Percentiles rank a stretch among this genome's conserved stretches.
Conservation (phyloP, 2,888 invertebrate species). For the Dryadula phaetusa region DNA sequence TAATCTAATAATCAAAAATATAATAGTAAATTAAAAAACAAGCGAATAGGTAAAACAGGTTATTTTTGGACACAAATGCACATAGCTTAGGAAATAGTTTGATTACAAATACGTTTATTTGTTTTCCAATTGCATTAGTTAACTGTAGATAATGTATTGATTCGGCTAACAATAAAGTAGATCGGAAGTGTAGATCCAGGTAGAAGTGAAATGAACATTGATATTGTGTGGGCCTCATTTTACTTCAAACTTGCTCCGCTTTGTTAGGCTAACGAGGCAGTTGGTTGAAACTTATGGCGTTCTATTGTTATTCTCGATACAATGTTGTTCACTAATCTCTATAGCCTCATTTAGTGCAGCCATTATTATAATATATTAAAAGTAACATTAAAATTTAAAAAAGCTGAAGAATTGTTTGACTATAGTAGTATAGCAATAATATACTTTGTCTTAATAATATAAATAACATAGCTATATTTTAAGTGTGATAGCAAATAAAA, state of each 20-base stretch:
- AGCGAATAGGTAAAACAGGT: neutral
- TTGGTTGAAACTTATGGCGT: conserved; percentile 50
- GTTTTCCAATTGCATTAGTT: conserved; percentile 16
- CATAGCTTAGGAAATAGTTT: neutral
- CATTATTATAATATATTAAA: conserved; percentile 25
- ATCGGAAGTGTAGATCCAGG: conserved; percentile 45
- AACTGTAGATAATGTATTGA: conserved; percentile 21
- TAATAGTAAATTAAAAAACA: neutral
- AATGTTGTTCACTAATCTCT: conserved; percentile 46
- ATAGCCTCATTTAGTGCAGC: conserved; percentile 32
- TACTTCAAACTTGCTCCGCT: conserved; percentile 57
- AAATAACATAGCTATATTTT: neutral
- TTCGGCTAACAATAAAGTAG: conserved; percentile 31
- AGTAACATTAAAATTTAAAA: neutral
- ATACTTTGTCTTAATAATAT: neutral
- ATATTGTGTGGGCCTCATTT: conserved; percentile 46
- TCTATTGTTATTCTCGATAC: conserved; percentile 51
- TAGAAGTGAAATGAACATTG: conserved; percentile 39
- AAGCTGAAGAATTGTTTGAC: neutral
- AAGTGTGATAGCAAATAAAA: neutral
- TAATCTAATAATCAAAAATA: too few species aligned
- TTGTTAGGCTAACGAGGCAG: conserved; percentile 59
- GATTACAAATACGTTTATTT: conserved; percentile 8
- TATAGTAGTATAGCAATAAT: neutral
- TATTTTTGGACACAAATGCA: neutral